Conservation (phyloP, 2,113 vertebrate species). For the Dicrurus megarhynchus region DNA sequence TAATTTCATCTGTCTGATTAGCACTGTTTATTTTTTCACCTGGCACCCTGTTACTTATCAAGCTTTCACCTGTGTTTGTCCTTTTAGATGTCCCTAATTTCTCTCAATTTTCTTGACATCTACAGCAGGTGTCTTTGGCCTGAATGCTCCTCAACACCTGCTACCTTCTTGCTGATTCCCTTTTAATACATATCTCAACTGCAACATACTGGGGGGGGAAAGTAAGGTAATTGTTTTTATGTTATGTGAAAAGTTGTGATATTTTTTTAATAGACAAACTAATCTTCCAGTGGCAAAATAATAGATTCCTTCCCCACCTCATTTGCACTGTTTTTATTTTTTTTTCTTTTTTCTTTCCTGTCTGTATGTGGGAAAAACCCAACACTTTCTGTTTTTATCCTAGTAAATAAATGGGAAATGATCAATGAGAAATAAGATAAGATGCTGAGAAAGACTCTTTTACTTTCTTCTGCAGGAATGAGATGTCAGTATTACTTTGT, state of each 20-base stretch:
- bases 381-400: not conserved
- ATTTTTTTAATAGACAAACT: not conserved
- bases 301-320: not conserved
- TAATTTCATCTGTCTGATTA: not conserved
- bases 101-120: constrained; percentile 17
- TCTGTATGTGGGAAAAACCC: not conserved
- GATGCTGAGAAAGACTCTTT: not conserved
- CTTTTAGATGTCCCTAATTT: not conserved
- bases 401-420: not conserved
- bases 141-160: not conserved
- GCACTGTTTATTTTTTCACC: not conserved
- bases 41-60: not conserved
- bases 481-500: not conserved
- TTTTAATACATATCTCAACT: not conserved
- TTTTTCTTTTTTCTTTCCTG: not conserved
- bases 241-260: not conserved
- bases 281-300: not conserved
- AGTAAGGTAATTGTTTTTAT: not conserved
- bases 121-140: constrained; percentile 6
- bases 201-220: rapidly evolving
- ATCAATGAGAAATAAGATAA: not conserved
- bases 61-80: not conserved
- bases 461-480: not conserved
- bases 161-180: not conserved
- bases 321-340: not conserved